Percentiles rank a stretch among this genome's conserved stretches.
phyloP scores from a whole-genome alignment of 2,888 invertebrate genomes.

The Gerosis bhagava region DNA sequence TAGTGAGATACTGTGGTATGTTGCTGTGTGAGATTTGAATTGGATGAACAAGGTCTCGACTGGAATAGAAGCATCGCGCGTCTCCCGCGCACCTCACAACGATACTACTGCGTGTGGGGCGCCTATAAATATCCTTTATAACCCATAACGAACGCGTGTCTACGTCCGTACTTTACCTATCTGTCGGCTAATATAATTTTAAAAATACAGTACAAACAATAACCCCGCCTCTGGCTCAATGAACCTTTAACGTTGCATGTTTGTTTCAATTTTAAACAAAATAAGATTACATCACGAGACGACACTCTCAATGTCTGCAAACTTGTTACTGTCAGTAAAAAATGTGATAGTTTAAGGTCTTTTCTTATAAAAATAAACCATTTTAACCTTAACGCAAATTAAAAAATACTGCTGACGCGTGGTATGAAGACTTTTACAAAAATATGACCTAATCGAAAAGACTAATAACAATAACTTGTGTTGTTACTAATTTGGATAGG shows the following conservation, averaged over 20 bases:
- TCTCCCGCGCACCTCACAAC: constrained; percentile 67
- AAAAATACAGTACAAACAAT: constrained; percentile 40
- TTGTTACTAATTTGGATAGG: no score
- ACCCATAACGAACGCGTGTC: constrained; percentile 51
- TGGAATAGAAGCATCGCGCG: constrained; percentile 67
- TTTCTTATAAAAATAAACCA: no score
- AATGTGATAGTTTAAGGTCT: background rate
- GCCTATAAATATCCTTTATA: constrained; percentile 63
- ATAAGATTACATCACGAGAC: constrained; percentile 13
- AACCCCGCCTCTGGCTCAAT: constrained; percentile 14
- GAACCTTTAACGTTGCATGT: constrained; percentile 8
- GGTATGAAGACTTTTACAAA: no score
- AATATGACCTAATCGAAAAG: no score
- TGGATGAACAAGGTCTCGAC: constrained; percentile 63
- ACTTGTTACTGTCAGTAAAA: background rate
- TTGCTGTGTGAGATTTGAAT: constrained; percentile 25
- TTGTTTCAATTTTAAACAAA: constrained; percentile 16
- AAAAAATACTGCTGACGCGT: no score
- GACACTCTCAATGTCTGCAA: background rate
- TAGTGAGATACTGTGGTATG: constrained; percentile 10
- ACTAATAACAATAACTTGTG: no score
- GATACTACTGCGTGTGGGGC: constrained; percentile 71
- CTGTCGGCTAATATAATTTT: constrained; percentile 44
- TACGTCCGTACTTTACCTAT: constrained; percentile 53
- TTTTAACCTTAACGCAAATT: no score